A percentile compares a stretch with the other conserved stretches of the same genome.
phyloP scores from a whole-genome alignment of 2,888 invertebrate species.

The Cetonia aurata region DNA sequence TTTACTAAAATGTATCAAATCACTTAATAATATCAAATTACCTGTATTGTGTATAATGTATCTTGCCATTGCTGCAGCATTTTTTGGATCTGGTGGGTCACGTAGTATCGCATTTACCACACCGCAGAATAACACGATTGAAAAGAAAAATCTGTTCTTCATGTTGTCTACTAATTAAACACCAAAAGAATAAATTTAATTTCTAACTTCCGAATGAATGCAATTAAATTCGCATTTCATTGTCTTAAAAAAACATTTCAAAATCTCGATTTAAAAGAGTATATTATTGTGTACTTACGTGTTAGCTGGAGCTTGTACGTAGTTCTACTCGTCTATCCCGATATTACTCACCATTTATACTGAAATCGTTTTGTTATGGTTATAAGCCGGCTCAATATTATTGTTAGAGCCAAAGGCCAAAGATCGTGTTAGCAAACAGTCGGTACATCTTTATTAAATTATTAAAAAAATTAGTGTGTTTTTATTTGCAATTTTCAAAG shows the following conservation, averaged over 20 bases:
- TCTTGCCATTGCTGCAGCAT: constrained; percentile 78
- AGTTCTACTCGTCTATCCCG: not conserved
- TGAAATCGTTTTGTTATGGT: constrained; percentile 6
- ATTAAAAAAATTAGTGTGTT: too few relatives aligned
- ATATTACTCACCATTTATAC: not conserved
- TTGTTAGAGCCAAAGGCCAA: constrained; percentile 23
- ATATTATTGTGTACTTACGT: constrained; percentile 2
- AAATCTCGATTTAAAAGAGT: not conserved
- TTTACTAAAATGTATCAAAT: not conserved
- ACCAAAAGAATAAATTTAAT: not conserved
- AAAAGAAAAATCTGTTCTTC: constrained; percentile 23
- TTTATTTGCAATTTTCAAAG: too few relatives aligned
- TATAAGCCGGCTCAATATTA: constrained; percentile 15
- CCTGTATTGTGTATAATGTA: constrained; percentile 79
- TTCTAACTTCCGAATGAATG: not conserved
- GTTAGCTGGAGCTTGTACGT: not conserved
- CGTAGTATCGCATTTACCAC: constrained; percentile 20
- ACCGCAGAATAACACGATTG: constrained; percentile 3
- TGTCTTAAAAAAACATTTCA: not conserved
- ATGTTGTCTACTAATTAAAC: not conserved
- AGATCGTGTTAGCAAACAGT: too few relatives aligned
- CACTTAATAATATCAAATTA: constrained; percentile 58
- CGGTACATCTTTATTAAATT: too few relatives aligned
- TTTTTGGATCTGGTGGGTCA: constrained; percentile 73
- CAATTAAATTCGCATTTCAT: too few relatives aligned